Percentiles rank a stretch among this genome's conserved stretches.
Evolutionary conservation across 2,888 invertebrate species (phyloP).

Genomic region (Syritta pipiens): DNA sequence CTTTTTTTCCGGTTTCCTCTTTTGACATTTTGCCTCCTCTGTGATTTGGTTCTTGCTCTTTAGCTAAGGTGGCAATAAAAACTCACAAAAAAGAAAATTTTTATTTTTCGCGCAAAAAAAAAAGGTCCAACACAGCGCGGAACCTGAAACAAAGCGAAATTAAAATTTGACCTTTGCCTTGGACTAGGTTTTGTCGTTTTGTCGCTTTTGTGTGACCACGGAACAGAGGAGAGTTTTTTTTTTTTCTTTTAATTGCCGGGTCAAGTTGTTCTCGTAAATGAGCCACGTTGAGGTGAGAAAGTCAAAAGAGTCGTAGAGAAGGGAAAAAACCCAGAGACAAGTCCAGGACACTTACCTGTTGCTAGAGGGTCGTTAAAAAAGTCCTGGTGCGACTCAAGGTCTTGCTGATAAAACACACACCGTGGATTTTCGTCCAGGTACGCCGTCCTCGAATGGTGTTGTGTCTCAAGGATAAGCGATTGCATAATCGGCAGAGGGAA

Average conservation of each 20-base stretch:
- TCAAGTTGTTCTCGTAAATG: conserved; percentile 28
- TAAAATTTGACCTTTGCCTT: conserved; percentile 41
- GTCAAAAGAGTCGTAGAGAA: too few species aligned
- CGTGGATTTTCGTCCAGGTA: conserved; percentile 9
- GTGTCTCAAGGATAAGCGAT: conserved; percentile 41
- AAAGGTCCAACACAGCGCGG: neutral
- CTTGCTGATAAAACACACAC: too few species aligned
- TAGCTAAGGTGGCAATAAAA: conserved; percentile 56
- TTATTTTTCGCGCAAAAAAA: conserved; percentile 27
- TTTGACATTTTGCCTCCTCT: conserved; percentile 55
- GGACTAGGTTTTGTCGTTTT: neutral
- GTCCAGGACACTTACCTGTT: too few species aligned
- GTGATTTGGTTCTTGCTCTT: conserved; percentile 11
- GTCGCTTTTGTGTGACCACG: conserved; percentile 5
- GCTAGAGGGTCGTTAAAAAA: conserved; percentile 25
- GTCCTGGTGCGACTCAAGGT: conserved; percentile 20
- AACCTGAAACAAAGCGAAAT: conserved; percentile 11
- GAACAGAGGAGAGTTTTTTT: too few species aligned
- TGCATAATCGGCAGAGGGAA: conserved; percentile 22
- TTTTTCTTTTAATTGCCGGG: conserved; percentile 35
- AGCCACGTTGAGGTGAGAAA: conserved; percentile 1
- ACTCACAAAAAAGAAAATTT: conserved; percentile 24
- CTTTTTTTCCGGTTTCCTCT: conserved; percentile 10
- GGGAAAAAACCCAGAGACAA: too few species aligned
- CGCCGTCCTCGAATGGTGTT: neutral